A percentile compares a stretch with the other conserved stretches of the same genome.
phyloP scores from a whole-genome alignment of 92 coral and sea anemone species.

The Micromussa lordhowensis region DNA sequence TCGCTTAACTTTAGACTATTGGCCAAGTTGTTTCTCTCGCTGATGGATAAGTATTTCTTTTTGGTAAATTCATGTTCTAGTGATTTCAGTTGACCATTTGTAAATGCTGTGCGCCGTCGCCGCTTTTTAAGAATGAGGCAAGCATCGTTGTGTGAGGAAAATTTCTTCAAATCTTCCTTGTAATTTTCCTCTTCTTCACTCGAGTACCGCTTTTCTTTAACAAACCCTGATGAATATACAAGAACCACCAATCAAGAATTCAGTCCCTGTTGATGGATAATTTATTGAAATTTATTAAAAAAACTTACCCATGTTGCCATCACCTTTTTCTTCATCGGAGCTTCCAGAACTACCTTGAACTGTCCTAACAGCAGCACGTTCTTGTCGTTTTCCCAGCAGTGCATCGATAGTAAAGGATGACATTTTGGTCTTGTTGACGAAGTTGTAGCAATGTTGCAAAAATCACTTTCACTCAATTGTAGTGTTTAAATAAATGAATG shows the following conservation, averaged over 20 bases:
- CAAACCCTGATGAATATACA: not conserved
- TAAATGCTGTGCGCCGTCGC: conserved; percentile 85
- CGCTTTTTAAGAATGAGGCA: conserved; percentile 74
- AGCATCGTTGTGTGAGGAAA: conserved; percentile 46
- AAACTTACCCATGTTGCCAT: not conserved
- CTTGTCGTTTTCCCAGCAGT: conserved; percentile 56
- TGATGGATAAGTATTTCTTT: conserved; percentile 88
- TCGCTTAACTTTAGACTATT: conserved; percentile 82
- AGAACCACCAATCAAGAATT: not conserved
- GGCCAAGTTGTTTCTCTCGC: conserved; percentile 89
- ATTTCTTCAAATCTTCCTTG: not conserved
- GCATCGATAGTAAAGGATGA: conserved; percentile 78
- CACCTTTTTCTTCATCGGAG: not conserved
- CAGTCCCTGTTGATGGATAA: not conserved
- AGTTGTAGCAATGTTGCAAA: not conserved
- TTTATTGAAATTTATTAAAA: not conserved
- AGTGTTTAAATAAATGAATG: not conserved
- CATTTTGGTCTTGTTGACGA: conserved; percentile 16
- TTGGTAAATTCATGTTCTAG: conserved; percentile 90
- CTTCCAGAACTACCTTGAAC: not conserved
- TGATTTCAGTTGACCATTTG: conserved; percentile 87
- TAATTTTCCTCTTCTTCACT: not conserved
- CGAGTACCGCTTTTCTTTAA: not conserved
- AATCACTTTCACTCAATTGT: not conserved
- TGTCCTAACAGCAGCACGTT: not conserved